A percentile compares a stretch with the other conserved stretches of the same genome.
Evolutionary conservation across 1,140 invertebrate genomes (phyloP).

Genomic region (Papilio aristodemus): DNA sequence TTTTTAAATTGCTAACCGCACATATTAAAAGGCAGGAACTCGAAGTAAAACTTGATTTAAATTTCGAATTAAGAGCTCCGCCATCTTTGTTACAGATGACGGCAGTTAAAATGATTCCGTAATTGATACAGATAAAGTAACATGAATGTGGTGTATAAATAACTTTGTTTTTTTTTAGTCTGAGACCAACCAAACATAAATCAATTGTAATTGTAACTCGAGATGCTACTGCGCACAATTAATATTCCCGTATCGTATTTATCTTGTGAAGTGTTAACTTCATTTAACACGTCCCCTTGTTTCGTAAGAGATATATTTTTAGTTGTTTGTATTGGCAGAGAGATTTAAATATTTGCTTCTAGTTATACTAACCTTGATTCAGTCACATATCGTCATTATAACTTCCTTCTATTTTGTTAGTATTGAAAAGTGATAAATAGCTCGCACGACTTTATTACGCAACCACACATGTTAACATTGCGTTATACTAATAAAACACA

Average conservation of each 20-base stretch:
- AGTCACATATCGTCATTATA: not conserved
- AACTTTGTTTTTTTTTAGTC: conserved; percentile 15
- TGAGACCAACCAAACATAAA: conserved; percentile 25
- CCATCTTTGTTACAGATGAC: not conserved
- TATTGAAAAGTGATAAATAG: not conserved
- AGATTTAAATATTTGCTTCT: too few species aligned
- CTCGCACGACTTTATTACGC: not conserved
- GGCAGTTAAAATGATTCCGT: not conserved
- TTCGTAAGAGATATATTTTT: not conserved
- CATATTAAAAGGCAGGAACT: not conserved
- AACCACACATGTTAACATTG: not conserved
- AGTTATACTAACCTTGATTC: not conserved
- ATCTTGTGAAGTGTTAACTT: conserved; percentile 19
- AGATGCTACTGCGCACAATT: conserved; percentile 29
- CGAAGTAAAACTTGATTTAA: conserved; percentile 2
- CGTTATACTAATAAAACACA: not conserved
- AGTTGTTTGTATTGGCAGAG: not conserved
- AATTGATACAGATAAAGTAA: not conserved
- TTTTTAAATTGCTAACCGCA: not conserved
- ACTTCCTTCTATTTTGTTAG: conserved; percentile 2
- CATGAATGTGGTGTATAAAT: not conserved
- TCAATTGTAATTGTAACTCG: conserved; percentile 33
- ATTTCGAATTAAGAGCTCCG: conserved; percentile 12
- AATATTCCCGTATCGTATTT: conserved; percentile 9
- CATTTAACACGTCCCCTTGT: not conserved